phyloP scores from a whole-genome alignment of 1,140 invertebrate genomes.

The Reticulitermes speratus region DNA sequence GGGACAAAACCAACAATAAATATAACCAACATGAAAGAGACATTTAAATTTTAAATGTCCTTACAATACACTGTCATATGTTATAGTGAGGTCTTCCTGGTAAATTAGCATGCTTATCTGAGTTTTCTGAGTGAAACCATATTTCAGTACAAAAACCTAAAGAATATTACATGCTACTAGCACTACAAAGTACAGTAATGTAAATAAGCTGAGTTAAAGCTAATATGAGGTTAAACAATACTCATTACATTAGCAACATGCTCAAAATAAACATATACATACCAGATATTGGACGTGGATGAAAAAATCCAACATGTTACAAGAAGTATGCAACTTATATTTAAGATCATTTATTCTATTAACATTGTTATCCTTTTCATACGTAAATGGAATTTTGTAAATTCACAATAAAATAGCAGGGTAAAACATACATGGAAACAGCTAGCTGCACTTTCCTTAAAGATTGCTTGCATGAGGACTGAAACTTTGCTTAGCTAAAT shows the following conservation, averaged over 20 bases:
- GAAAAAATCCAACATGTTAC: neutral
- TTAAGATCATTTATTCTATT: too few species aligned
- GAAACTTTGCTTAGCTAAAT: too few species aligned
- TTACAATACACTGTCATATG: neutral
- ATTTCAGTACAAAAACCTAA: neutral
- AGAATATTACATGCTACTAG: neutral
- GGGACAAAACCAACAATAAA: neutral
- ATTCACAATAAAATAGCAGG: neutral
- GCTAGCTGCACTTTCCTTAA: too few species aligned
- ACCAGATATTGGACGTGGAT: neutral
- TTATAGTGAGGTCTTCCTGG: neutral
- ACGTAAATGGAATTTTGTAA: neutral
- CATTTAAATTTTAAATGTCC: neutral
- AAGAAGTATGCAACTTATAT: neutral
- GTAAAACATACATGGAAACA: too few species aligned
- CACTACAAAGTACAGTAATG: constrained; percentile 11
- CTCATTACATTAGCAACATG: neutral
- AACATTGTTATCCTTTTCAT: too few species aligned
- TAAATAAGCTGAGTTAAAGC: constrained; percentile 12
- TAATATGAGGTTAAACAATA: constrained; percentile 11
- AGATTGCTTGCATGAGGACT: too few species aligned
- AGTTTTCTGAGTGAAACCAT: neutral
- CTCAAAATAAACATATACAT: neutral
- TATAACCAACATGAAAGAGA: neutral
- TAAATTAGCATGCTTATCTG: neutral